Conservation (phyloP, 2,113 vertebrate species). For the Anser brachyrhynchus region DNA sequence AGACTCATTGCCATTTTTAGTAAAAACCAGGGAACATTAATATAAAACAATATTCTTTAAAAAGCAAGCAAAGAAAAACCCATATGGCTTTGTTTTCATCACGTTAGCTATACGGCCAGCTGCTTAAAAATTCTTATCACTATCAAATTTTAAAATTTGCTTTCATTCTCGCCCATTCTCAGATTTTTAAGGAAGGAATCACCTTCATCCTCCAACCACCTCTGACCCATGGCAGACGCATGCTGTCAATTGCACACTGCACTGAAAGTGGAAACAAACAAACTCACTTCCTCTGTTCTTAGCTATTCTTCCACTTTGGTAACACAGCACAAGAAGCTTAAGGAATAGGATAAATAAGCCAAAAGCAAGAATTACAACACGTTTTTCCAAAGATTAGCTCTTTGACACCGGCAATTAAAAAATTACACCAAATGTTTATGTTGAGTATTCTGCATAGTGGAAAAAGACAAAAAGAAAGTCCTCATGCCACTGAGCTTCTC, state of each 20-base stretch:
- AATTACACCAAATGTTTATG: neutral
- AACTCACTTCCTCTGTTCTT: constrained; percentile 35
- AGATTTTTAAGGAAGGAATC: neutral
- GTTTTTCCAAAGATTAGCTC: neutral
- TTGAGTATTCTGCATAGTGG: neutral
- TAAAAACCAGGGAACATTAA: neutral
- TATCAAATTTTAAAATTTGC: neutral
- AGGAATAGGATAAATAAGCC: constrained; percentile 6
- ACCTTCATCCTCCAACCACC: neutral
- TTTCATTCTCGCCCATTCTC: neutral
- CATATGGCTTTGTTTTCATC: neutral
- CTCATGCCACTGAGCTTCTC: neutral
- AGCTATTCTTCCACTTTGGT: constrained; percentile 7
- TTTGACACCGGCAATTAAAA: neutral
- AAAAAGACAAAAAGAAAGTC: neutral
- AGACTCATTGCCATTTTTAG: neutral
- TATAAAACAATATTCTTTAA: neutral
- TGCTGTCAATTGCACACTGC: neutral
- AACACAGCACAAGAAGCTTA: neutral
- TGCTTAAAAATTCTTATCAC: neutral
- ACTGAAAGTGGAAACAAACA: constrained; percentile 24
- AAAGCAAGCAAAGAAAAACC: neutral
- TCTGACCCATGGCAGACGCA: neutral
- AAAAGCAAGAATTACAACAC: neutral
- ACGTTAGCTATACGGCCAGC: neutral